These are phyloP conservation scores for Hypotaenidia philippensis DNA, from an alignment of 2,797 vertebrate genomes.

Conservation along the genomic window DNA sequence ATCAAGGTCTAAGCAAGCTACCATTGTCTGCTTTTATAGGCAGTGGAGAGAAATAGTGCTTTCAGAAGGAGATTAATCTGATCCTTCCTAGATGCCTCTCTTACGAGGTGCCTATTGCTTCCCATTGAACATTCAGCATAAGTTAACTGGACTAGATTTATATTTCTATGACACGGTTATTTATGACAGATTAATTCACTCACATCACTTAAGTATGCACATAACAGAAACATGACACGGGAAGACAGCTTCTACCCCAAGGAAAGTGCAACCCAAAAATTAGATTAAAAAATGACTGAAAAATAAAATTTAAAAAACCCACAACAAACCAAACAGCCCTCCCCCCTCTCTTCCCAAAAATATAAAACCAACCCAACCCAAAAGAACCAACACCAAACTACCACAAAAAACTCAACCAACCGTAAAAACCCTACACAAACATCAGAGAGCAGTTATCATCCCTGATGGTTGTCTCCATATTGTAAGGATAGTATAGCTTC, in stretches of 20 bases:
- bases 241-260: background rate
- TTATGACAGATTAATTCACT: background rate
- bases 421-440: background rate
- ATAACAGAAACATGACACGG: background rate
- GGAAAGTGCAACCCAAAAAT: background rate
- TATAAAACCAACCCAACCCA: too few relatives aligned
- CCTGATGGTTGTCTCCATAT: background rate
- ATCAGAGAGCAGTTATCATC: background rate
- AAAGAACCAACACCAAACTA: background rate
- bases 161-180: background rate
- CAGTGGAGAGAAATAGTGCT: background rate
- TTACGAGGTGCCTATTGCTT: background rate
- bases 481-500: background rate
- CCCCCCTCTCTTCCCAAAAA: background rate
- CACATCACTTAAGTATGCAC: background rate
- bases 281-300: background rate
- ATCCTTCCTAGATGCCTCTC: background rate
- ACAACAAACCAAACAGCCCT: background rate
- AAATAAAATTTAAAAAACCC: background rate
- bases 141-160: background rate
- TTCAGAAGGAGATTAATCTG: background rate
- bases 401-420: rapidly evolving
- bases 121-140: background rate
- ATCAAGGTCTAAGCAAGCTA: background rate
- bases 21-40: background rate